A percentile compares a stretch with the other conserved stretches of the same genome.
Conservation (phyloP, 2,113 vertebrate species). For the Paratilapia polleni region DNA sequence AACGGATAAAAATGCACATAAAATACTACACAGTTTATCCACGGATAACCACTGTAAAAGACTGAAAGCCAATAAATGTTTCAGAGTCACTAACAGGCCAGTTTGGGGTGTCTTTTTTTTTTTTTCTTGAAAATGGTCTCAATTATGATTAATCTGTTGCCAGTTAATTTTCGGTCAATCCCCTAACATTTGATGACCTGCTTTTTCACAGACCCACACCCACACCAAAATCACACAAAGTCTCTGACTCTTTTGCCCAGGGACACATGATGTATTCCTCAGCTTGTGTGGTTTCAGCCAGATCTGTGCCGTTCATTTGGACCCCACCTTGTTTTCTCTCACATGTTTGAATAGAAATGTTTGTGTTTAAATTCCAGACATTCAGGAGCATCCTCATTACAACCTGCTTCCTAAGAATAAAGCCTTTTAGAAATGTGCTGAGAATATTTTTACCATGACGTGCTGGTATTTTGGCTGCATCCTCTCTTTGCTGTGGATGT, state of each 20-base stretch:
- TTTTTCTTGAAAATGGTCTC: not conserved
- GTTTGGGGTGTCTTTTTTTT: not conserved
- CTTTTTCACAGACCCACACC: not conserved
- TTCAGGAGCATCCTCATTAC: not conserved
- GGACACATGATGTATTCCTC: not conserved
- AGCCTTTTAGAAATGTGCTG: not conserved
- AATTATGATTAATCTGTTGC: not conserved
- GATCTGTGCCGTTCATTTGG: not conserved
- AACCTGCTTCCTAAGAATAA: not conserved
- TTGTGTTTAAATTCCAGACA: not conserved
- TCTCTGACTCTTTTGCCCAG: not conserved
- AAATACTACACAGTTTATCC: too few relatives aligned
- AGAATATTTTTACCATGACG: not conserved
- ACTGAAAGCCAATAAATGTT: not conserved
- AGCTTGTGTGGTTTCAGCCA: not conserved
- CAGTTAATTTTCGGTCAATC: not conserved
- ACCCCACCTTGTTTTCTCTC: not conserved
- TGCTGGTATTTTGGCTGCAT: constrained; percentile 13
- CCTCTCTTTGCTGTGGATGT: not conserved
- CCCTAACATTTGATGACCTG: not conserved
- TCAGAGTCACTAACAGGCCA: not conserved
- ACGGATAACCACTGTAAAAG: not conserved
- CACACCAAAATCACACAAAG: not conserved
- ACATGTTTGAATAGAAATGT: not conserved
- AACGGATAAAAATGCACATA: too few relatives aligned